Evolutionary conservation across 92 coral and sea anemone genomes (phyloP), one percentile per base, ranked within the genome.

Genomic region (Zoanthus sansibaricus): DNA sequence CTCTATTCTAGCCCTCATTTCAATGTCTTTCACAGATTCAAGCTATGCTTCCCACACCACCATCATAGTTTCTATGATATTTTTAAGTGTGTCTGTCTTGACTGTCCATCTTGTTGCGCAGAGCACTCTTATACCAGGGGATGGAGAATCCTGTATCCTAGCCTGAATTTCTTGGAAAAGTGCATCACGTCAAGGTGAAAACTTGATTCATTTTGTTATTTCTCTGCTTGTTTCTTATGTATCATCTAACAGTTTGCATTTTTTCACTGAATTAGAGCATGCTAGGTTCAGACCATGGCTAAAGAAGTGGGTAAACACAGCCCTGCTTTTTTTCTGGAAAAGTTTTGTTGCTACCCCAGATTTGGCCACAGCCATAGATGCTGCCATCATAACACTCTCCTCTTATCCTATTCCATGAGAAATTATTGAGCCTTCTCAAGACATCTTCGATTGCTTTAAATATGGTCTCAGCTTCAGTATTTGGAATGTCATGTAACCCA

Each of bases 291-390:
- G 55, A 68, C 78, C 88, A 44, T 76, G 85, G 17, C 93, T 87
- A 82, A 80, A 86, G 30, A 86, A 87, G 52, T 87, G 93, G 37
- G 87, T 82, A 56, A 72, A 87, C 7, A 87, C 48, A 32, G 86
- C 72, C 32, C 88, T 87, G 42, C 54, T 75, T 12, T 83, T 78
- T 51, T 83, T 33, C 16, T 83, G 30, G 72, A 83, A 76, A 46
- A 91, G 49, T 55, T 87, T 86, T 51, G 49, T 77, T 13, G 93
- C 91, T 32, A 91, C 91, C 15, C 59, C 59, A 54, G 1, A 9
- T 9, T 15, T 10, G 59, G 59, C 7, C 11, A 16, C 59, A 9
- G 11, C 15, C 59, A 54, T 54, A 12, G 59, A 9, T 10, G 11
- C 15, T 9, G 13, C 11, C 13, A 10, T 54, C 59, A 54, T 54